Conservation (phyloP, 2,113 vertebrate species). For the Perca flavescens region DNA sequence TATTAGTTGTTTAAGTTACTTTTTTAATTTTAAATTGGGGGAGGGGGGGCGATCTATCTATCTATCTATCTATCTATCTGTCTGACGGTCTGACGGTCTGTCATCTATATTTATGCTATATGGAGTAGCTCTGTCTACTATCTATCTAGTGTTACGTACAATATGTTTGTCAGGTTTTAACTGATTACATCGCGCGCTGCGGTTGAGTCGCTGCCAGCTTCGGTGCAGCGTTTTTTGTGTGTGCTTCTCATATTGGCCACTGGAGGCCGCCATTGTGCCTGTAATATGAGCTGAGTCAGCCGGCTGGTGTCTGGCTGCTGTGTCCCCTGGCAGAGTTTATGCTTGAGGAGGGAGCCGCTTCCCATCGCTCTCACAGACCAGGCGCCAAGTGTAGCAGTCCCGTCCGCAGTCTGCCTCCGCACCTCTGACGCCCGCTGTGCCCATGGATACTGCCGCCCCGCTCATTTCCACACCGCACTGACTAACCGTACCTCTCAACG, state of each 20-base stretch:
- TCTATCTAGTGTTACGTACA: neutral
- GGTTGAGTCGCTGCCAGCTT: neutral
- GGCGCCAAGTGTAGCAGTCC: slow-evolving; percentile 78
- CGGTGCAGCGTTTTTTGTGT: neutral
- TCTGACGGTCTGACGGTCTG: neutral
- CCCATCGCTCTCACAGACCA: slow-evolving; percentile 73
- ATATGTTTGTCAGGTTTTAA: neutral
- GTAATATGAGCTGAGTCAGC: slow-evolving; percentile 49
- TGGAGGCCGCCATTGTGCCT: slow-evolving; percentile 64
- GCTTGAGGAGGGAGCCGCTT: slow-evolving; percentile 74
- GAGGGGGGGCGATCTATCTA: too few species aligned
- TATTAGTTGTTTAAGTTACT: neutral
- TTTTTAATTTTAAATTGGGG: neutral
- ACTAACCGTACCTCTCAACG: slow-evolving; percentile 23
- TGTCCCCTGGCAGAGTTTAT: slow-evolving; percentile 55
- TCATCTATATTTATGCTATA: neutral
- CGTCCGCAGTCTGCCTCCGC: slow-evolving; percentile 81
- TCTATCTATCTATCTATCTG: neutral
- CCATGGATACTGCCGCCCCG: slow-evolving; percentile 73
- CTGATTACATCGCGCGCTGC: neutral
- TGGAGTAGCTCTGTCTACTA: neutral
- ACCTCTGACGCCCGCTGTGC: slow-evolving; percentile 79
- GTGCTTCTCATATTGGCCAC: slow-evolving; percentile 36
- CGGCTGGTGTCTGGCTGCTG: slow-evolving; percentile 50
- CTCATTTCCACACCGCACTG: slow-evolving; percentile 44